Percentiles rank a stretch among this genome's conserved stretches.
Evolutionary conservation across 2,888 invertebrate species (phyloP).

Genomic region (Cancer borealis): DNA sequence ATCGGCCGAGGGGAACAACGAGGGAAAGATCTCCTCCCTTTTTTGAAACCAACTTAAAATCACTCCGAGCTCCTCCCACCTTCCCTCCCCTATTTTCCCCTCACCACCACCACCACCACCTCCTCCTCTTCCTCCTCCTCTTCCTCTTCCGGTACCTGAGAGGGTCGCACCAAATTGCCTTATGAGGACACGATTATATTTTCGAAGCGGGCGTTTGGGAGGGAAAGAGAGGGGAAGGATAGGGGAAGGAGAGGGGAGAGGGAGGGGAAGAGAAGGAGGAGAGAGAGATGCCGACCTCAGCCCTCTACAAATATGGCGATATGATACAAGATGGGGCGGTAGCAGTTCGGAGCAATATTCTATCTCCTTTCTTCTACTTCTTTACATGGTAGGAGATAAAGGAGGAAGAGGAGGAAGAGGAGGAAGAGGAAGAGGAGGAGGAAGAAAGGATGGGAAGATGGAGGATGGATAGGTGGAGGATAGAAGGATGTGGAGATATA

Average conservation of each 20-base stretch:
- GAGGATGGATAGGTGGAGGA: background rate
- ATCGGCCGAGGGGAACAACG: background rate
- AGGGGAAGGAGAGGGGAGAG: background rate
- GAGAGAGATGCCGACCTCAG: constrained; percentile 49
- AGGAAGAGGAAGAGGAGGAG: background rate
- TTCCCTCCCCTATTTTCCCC: constrained; percentile 44
- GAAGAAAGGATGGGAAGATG: background rate
- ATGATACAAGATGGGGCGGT: constrained; percentile 47
- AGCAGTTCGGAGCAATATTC: constrained; percentile 37
- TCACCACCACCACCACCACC: background rate
- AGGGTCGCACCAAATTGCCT: constrained; percentile 60
- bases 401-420: background rate
- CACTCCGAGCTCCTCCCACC: constrained; percentile 23
- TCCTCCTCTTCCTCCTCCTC: too few species aligned
- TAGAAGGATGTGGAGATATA: background rate
- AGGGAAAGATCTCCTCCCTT: background rate
- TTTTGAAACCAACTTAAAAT: background rate
- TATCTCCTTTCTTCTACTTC: background rate
- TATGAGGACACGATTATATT: constrained; percentile 65
- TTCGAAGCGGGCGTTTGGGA: background rate
- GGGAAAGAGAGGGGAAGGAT: background rate
- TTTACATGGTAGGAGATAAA: background rate
- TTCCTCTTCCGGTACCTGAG: constrained; percentile 62
- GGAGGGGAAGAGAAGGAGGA: background rate
- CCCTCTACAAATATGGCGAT: constrained; percentile 57